A percentile compares a stretch with the other conserved stretches of the same genome.
Evolutionary conservation across 2,888 invertebrate genomes (phyloP).

Genomic region (Sminthurides aquaticus): DNA sequence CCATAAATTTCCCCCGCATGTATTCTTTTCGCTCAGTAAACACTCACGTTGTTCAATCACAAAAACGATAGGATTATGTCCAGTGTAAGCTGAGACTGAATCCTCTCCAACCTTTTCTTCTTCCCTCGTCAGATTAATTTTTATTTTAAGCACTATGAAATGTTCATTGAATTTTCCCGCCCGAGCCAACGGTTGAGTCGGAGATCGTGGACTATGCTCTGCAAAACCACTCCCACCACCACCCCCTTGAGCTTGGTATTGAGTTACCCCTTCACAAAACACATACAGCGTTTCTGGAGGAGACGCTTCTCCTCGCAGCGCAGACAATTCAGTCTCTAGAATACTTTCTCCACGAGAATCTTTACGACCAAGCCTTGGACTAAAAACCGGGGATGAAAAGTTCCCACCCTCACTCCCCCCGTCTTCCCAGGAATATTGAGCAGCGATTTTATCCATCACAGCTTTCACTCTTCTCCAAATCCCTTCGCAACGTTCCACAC

Average conservation of each 20-base stretch:
- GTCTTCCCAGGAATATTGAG: neutral
- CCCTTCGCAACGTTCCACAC: too few species aligned
- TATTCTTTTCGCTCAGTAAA: neutral
- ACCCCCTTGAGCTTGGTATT: neutral
- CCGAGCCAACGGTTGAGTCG: neutral
- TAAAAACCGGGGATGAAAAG: neutral
- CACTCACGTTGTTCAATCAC: constrained; percentile 13
- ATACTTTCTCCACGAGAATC: too few species aligned
- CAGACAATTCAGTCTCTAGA: neutral
- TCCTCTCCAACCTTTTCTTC: neutral
- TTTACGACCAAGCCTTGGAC: neutral
- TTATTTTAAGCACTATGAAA: constrained; percentile 16
- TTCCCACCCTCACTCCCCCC: neutral
- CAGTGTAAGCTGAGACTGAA: neutral
- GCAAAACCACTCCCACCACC: neutral
- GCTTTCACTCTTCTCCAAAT: neutral
- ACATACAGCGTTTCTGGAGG: constrained; percentile 19
- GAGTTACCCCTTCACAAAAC: constrained; percentile 34
- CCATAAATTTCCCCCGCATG: neutral
- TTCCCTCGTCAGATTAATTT: too few species aligned
- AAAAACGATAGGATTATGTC: constrained; percentile 11
- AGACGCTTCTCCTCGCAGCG: neutral
- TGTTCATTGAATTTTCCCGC: constrained; percentile 4
- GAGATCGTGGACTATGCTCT: neutral
- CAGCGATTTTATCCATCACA: neutral